These are phyloP conservation scores for Camarhynchus parvulus DNA, from an alignment of 2,113 vertebrate species.

Conservation along the genomic window DNA sequence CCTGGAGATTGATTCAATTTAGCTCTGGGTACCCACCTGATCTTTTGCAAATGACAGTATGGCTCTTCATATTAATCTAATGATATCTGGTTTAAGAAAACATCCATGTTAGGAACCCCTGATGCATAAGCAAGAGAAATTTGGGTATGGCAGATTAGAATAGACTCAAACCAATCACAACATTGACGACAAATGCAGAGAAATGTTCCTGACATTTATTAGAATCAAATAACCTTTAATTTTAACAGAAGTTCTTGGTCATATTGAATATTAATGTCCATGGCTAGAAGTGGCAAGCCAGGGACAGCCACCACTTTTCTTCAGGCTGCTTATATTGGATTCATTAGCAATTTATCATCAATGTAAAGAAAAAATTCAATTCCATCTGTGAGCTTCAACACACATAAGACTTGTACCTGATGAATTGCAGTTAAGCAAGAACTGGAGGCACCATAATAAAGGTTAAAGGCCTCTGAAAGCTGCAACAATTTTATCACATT, in stretches of 20 bases:
- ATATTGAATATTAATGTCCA: conserved; percentile 26
- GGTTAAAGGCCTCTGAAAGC: conserved; percentile 3
- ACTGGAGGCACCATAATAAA: not conserved
- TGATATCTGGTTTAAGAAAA: not conserved
- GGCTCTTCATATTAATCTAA: conserved; percentile 28
- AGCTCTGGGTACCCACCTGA: not conserved
- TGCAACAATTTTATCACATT: not conserved
- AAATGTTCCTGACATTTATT: not conserved
- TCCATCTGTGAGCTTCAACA: not conserved
- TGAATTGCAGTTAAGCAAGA: conserved; percentile 19
- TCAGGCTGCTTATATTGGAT: conserved; percentile 11
- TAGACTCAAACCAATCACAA: not conserved
- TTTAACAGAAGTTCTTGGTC: not conserved
- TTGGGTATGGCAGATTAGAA: not conserved
- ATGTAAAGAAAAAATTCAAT: conserved; percentile 23
- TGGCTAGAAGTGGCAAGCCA: not conserved
- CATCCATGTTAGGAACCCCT: not conserved
- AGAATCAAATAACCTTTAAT: not conserved
- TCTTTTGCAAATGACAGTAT: conserved; percentile 38
- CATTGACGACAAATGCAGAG: not conserved
- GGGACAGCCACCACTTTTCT: conserved; percentile 8
- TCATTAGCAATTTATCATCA: conserved; percentile 48
- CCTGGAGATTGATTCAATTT: conserved; percentile 33
- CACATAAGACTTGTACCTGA: not conserved
- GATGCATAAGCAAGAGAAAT: not conserved